Conservation (phyloP, 1,140 invertebrate genomes). For the Mizuhopecten yessoensis region DNA sequence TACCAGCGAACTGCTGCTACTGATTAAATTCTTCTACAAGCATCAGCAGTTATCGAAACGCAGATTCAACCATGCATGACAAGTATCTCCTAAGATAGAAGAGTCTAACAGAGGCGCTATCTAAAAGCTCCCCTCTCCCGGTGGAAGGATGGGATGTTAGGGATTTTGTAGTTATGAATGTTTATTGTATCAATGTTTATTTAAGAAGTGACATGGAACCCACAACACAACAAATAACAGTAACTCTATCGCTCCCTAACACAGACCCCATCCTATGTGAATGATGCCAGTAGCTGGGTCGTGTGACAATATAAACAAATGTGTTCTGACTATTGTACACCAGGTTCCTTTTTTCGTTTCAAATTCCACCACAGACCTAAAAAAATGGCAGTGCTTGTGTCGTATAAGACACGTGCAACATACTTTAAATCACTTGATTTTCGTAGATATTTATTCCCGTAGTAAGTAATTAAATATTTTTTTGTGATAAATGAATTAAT, state of each 20-base stretch:
- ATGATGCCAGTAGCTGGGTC: not conserved
- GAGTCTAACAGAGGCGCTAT: not conserved
- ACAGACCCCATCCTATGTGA: not conserved
- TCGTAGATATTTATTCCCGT: not conserved
- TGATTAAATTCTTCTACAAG: not conserved
- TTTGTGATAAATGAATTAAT: too few species aligned
- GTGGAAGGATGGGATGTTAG: not conserved
- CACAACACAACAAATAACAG: slow-evolving; percentile 8
- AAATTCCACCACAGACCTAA: not conserved
- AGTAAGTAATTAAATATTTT: too few species aligned
- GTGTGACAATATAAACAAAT: not conserved
- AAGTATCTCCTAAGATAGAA: not conserved
- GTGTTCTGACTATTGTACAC: not conserved
- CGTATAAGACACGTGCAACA: not conserved
- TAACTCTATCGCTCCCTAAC: not conserved
- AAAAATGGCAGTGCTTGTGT: not conserved
- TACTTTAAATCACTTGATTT: slow-evolving; percentile 3
- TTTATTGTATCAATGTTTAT: slow-evolving; percentile 20
- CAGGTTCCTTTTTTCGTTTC: not conserved
- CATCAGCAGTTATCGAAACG: not conserved
- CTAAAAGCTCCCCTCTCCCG: not conserved
- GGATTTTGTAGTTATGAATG: not conserved
- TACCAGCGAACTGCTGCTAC: not conserved
- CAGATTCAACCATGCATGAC: not conserved
- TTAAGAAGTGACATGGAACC: not conserved